Conservation (phyloP, 2,888 invertebrate genomes). For the Drosophila setosimentum region DNA sequence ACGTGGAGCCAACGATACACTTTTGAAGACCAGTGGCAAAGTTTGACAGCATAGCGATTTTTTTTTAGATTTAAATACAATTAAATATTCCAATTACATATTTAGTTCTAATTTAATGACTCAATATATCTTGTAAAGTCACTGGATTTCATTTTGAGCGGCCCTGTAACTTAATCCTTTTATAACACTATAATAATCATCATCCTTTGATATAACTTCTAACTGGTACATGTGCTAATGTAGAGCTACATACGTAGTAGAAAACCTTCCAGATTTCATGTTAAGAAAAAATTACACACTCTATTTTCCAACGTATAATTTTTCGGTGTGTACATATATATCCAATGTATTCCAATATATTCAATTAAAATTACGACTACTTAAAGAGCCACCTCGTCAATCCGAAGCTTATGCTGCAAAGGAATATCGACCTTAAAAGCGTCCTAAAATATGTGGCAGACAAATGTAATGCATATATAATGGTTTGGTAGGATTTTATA, state of each 20-base stretch:
- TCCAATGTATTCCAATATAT: neutral
- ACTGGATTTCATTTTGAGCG: neutral
- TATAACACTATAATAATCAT: no score
- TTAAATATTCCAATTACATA: no score
- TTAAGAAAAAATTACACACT: neutral
- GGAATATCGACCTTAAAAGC: slow-evolving; percentile 72
- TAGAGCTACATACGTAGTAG: neutral
- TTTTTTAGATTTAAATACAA: no score
- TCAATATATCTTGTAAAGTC: neutral
- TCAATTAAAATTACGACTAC: neutral
- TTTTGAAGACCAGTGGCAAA: neutral
- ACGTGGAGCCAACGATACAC: no score
- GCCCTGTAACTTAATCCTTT: neutral
- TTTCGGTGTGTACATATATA: neutral
- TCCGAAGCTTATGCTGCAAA: slow-evolving; percentile 61
- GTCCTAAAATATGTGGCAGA: slow-evolving; percentile 53
- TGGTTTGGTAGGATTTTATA: neutral
- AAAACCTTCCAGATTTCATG: neutral
- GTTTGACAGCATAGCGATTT: no score
- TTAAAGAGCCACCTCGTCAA: slow-evolving; percentile 79
- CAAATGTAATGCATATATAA: neutral
- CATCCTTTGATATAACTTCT: no score
- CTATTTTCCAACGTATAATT: neutral
- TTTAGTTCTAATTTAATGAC: neutral
- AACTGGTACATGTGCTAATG: neutral